Evolutionary conservation across 2,113 vertebrate species (phyloP).

Genomic region (Otolemur garnettii): DNA sequence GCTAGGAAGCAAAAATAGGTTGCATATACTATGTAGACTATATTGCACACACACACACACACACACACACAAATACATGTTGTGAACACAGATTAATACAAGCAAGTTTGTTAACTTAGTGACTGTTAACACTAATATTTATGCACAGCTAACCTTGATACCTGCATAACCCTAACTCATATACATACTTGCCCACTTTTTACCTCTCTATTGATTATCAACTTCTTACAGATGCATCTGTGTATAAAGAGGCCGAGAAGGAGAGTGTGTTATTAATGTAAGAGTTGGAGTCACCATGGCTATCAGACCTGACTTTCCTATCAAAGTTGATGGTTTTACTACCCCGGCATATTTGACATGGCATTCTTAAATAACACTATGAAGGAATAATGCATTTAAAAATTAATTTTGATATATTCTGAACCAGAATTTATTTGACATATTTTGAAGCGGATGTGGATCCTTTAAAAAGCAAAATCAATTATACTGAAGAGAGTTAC

Average conservation of each 20-base stretch:
- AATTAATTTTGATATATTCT: neutral
- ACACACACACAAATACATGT: neutral
- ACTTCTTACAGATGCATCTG: neutral
- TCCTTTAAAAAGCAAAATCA: conserved; percentile 18
- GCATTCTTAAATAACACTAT: neutral
- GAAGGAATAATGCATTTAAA: conserved; percentile 47
- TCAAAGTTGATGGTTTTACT: neutral
- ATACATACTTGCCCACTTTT: neutral
- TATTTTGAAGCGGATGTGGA: neutral
- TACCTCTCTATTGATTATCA: neutral
- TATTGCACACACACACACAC: neutral
- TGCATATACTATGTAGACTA: neutral
- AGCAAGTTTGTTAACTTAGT: conserved; percentile 43
- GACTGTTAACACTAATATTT: neutral
- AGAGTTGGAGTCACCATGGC: neutral
- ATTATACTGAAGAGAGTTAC: neutral
- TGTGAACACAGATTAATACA: conserved; percentile 9
- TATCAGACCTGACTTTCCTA: neutral
- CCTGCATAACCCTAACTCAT: neutral
- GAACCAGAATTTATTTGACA: neutral
- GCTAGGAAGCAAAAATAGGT: neutral
- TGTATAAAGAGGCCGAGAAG: neutral
- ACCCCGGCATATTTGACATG: neutral
- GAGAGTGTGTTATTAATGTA: neutral
- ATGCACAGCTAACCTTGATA: neutral